Evolutionary conservation across 1,140 invertebrate genomes (phyloP), one percentile per base, ranked within the genome.

Genomic region (Magallana ariakensis): DNA sequence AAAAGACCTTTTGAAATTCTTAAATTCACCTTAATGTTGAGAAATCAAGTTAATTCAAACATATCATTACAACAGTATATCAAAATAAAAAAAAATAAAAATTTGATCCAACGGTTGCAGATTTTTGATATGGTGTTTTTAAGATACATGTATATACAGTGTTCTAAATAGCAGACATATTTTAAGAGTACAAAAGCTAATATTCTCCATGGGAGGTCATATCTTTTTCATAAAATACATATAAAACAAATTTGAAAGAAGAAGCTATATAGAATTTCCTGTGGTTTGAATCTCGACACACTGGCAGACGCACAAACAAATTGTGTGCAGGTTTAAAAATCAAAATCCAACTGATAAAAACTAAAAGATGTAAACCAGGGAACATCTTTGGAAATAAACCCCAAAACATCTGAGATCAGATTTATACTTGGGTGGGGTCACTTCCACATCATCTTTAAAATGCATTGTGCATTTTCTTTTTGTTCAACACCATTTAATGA

Each of bases 1-100:
- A 75, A 60, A 75, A 75, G 66, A 75, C 22, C 33, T 26, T 75
- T 75, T 75, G 66, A 75, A 75, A 75, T 75, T 75, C 66, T 75
- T 75, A 11, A 26, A 33, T 75, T 75, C 22, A 13, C 66, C 66
- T 22, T 4, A 11, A 75, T n/a, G 66, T 75, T 75, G 66, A 75
- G 7, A 75, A 75, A 13, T 11, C 22, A 26, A 70, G 66, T 70
- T 11, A 70, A 70, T 70, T 22, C 66, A 22, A 70, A 70, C 19
- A 33, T 75, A 22, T 75, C 22, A 9, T 22, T 22, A 75, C 22
- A 75, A 75, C 66, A 75, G 66, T 33, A 75, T 75, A 19, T 75
- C 11, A 26, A 2, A 11, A 75, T 22, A 75, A 22, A 26, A 26
- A 75, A 26, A 75, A 75, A 26, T 33, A 75, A 75, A 19, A 26